Evolutionary conservation across 2,888 invertebrate species (phyloP), one percentile per base, ranked within the genome.

Genomic region (Willowsia nigromaculata): DNA sequence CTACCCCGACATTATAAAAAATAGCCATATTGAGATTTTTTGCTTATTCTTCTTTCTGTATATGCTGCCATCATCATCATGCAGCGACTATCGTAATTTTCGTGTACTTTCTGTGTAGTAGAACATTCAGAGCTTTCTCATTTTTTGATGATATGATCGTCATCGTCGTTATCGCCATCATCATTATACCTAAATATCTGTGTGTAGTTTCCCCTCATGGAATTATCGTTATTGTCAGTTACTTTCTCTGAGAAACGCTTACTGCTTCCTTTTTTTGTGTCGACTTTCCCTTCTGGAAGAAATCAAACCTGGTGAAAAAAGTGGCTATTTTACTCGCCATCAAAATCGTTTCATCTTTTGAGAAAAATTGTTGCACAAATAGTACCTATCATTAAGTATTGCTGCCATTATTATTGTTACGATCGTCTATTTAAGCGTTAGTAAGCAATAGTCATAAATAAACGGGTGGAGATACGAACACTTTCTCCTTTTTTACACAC

Each of bases 231-330:
- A 59, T 40, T 22, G 62, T 40, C 47, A 33, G 80, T 81, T 83
- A 83, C 33, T 65, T 83, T 83, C 68, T 47, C 43, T 68, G 83
- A 83, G 68, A n/a, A n/a, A n/a, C n/a, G n/a, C 68, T 83, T 53
- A 83, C 68, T 47, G 68, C 65, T 68, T 50, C 68, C 59, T 43
- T 25, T 43, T 43, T 47, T 25, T 25, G 6, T 59, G 18, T 7
- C 59, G 6, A 11, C 25, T 25, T 4, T 59, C 25, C 6, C 25
- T 59, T 6, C 4, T 25, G 25, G 22, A 7, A 59, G n/a, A n/a
- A n/a, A n/a, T n/a, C n/a, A n/a, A n/a, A n/a, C n/a, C n/a, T n/a
- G n/a, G n/a, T n/a, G n/a, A n/a, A n/a, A n/a, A n/a, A n/a, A n/a
- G n/a, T n/a, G n/a, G n/a, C n/a, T n/a, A n/a, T n/a, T n/a, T n/a